Evolutionary conservation across 1,140 invertebrate species (phyloP), one percentile per base, ranked within the genome.

Genomic region (Caenorhabditis latens): DNA sequence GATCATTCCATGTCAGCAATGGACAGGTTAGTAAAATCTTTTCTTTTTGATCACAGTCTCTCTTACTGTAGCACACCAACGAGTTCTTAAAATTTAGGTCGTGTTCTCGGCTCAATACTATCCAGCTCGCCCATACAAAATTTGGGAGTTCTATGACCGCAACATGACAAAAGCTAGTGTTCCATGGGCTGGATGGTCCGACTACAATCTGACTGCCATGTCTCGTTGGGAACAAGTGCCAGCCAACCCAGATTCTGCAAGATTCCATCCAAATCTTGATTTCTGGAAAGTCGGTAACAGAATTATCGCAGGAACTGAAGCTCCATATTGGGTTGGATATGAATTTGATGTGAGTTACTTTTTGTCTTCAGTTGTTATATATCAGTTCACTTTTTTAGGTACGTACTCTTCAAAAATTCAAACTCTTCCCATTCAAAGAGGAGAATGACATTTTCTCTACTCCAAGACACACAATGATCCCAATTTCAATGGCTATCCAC

Each of bases 291-390:
- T 92, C 43, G 91, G 91, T 16, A 90, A 88, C 21, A 89, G 90
- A 83, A 87, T 92, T 32, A 88, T 92, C 16, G 91, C 91, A 19
- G 91, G 90, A 40, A 92, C 91, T 21, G 91, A 92, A 83, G 91
- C 91, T 21, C 91, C 91, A 21, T 92, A 92, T 83, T 92, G 91
- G 91, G 91, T 92, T 75, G 91, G 91, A 84, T 92, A 92, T 85
- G 91, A 92, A 84, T 92, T 92, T 85, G 91, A 92, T 88, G 91
- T 92, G 53, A 86, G 89, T 83, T 24, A 19, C n/a, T 40, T 13
- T n/a, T 13, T 43, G 19, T 61, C 32, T 75, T 5, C 1, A 24
- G 4, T 19, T 58, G 55, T 1, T 8, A 42, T 43, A 11, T 55
- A 5, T 48, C 2, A 83, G 83, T 58, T 13, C 42, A 48, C 13